Evolutionary conservation across 2,113 vertebrate species (phyloP), one percentile per base, ranked within the genome.

Genomic region (Sander lucioperca): DNA sequence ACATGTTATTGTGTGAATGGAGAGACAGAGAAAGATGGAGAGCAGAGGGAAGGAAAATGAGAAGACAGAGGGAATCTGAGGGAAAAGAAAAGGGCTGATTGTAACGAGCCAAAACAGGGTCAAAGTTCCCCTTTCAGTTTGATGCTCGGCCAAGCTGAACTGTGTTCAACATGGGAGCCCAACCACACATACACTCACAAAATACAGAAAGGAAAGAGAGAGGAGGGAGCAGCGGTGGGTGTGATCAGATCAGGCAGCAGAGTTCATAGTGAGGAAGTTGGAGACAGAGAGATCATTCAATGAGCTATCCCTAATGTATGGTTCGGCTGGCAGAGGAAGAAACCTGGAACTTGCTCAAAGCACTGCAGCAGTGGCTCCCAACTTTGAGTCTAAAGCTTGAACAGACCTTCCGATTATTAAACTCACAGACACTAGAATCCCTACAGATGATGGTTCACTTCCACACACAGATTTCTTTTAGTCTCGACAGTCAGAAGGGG

Each of bases 21-120:
- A 19, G 74, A 63, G 50, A 23, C 51, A 74, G 68, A 45, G 83
- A 69, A 23, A 53, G 63, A 81, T 47, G 65, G 56, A 66, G 43
- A 61, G 70, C 23, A 43, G 58, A 51, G 57, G 43, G 65, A 54
- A 66, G 69, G 45, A 78, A 74, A 82, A 76, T n/a, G 61, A 79
- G 81, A 83, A 70, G 79, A 85, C 45, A 30, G 85, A 71, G 48
- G 27, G 50, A 21, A 36, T 69, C 10, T 53, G 12, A 36, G 77
- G 33, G 50, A 59, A 63, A 74, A 87, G 78, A 92, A 86, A 85
- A 82, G 86, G 80, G 79, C 63, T 25, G 81, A 80, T 85, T 93
- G 91, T 91, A 27, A 58, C 0, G 16, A 78, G 81, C 68, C 73
- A 74, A 63, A 85, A 78, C 48, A 62, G 85, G 90, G 92, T 93